Evolutionary conservation across 2,888 invertebrate genomes (phyloP).

Genomic region (Agrochola litura): DNA sequence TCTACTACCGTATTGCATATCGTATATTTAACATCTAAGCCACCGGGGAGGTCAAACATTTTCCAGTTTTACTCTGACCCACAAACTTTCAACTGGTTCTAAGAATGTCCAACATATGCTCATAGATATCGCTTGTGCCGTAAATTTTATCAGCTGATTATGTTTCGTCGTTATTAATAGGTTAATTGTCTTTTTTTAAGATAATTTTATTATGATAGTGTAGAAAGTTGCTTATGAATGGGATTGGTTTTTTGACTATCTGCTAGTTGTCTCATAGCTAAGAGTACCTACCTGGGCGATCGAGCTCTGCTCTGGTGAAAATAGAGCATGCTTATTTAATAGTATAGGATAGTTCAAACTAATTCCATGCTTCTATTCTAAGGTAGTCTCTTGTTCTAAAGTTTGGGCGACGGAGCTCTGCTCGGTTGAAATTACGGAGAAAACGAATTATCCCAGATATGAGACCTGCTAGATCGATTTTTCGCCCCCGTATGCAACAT

Average conservation of each 20-base stretch:
- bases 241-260: conserved; percentile 11
- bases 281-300: background rate
- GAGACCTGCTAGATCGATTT: no score
- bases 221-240: conserved; percentile 59
- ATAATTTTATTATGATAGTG: conserved; percentile 41
- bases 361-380: no score
- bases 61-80: conserved; percentile 57
- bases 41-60: conserved; percentile 52
- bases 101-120: conserved; percentile 55
- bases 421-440: no score
- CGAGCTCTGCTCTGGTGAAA: no score
- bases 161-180: conserved; percentile 54
- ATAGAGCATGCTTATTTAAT: no score
- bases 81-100: conserved; percentile 60
- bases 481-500: no score
- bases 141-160: conserved; percentile 69
- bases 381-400: no score
- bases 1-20: conserved; percentile 32
- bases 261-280: background rate
- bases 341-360: no score
- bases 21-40: conserved; percentile 37
- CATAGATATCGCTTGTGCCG: conserved; percentile 45
- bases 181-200: conserved; percentile 61
- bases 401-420: no score
- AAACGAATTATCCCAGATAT: no score